phyloP scores from a whole-genome alignment of 2,113 vertebrate species.

The Cricetomys ansorgei region DNA sequence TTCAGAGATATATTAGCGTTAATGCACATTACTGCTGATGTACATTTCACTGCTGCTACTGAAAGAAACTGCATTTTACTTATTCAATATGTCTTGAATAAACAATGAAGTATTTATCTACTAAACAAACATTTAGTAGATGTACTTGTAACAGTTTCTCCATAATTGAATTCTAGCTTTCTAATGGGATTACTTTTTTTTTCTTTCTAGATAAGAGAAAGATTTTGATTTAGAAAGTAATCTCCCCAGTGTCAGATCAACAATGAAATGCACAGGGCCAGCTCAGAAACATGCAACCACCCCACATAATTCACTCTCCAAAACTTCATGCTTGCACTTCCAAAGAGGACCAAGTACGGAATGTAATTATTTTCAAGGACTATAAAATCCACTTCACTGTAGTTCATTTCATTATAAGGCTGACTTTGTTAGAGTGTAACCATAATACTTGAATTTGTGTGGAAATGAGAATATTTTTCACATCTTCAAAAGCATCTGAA shows the following conservation, averaged over 20 bases:
- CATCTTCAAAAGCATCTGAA: not conserved
- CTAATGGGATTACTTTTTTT: not conserved
- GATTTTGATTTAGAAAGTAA: not conserved
- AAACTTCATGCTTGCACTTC: not conserved
- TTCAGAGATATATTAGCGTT: not conserved
- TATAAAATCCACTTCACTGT: not conserved
- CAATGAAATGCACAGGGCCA: not conserved
- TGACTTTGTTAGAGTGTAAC: not conserved
- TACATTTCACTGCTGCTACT: not conserved
- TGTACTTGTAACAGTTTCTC: not conserved
- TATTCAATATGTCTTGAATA: not conserved
- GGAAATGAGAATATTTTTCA: not conserved
- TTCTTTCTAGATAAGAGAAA: not conserved
- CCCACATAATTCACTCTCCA: not conserved
- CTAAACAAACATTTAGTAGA: not conserved
- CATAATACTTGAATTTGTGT: not conserved
- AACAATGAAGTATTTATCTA: not conserved
- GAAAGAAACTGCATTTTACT: not conserved
- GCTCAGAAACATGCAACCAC: not conserved
- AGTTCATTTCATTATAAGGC: not conserved
- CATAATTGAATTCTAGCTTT: not conserved
- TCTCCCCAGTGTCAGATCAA: not conserved
- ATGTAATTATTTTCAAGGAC: not conserved
- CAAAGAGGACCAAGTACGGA: not conserved
- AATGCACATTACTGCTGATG: not conserved